Evolutionary conservation across 2,113 vertebrate species (phyloP), one percentile per base, ranked within the genome.

Genomic region (Rhabdomys dilectus): DNA sequence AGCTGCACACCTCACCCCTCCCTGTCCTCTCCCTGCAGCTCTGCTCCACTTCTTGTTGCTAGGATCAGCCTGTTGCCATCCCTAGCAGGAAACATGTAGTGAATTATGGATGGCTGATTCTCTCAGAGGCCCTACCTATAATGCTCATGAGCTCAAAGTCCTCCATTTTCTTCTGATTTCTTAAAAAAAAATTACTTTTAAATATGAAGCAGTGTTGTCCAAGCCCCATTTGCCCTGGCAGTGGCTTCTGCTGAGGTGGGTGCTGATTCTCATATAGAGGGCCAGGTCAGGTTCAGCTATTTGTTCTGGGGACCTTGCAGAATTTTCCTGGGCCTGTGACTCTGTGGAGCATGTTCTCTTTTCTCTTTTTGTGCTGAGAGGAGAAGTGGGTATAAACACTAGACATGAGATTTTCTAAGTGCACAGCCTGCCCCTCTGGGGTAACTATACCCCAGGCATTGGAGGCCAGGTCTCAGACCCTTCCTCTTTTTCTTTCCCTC

Each of bases 51-150:
- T 62, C 82, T 29, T 4, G 16, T 31, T 85, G 99, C 98, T 98
- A 99, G 98, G 99, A 98, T 97, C 98, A 97, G 95, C 98, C 98
- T 96, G 98, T 99, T 98, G 98, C 98, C 91, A 98, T 98, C 98
- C 99, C 98, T 98, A 85, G 98, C 98, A 98, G 99, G 99, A 99
- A 99, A 98, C 99, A 98, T 98, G 98, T 98, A 97, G 99, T 99
- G 99, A 99, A 99, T 99, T 99, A 99, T 99, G 99, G 99, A 99
- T 99, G 99, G 98, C 97, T 98, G 99, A 97, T 98, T 60, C 58
- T 98, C 99, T 99, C 97, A 93, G 98, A 98, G 98, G 97, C 97
- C 99, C 99, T 98, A 99, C 99, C 99, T 99, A 99, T 99, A 98
- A 99, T 99, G 99, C 99, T 99, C 99, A 99, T 99, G 99, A 99